Percentiles rank a stretch among this genome's conserved stretches.
Conservation (phyloP, 2,113 vertebrate genomes). For the Tautogolabrus adspersus region DNA sequence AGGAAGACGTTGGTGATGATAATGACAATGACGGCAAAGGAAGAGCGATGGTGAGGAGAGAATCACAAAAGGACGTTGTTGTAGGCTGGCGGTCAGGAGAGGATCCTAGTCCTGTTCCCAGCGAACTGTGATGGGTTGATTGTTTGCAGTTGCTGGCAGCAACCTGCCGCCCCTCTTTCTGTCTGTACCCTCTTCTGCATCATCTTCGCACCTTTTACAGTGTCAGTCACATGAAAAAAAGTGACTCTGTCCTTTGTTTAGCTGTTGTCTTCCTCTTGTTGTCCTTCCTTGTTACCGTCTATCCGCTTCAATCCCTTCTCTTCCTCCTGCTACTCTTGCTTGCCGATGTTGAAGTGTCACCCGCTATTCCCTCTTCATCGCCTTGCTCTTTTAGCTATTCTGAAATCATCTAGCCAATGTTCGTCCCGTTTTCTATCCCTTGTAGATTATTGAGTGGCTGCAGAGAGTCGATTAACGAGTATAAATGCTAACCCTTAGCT, state of each 20-base stretch:
- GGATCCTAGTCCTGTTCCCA: conserved; percentile 30
- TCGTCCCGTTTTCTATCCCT: neutral
- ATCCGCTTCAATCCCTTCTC: neutral
- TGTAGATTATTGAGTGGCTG: neutral
- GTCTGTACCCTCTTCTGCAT: conserved; percentile 19
- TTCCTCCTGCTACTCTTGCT: conserved; percentile 37
- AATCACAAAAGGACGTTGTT: conserved; percentile 21
- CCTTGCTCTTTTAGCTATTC: conserved; percentile 10
- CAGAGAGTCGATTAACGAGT: neutral
- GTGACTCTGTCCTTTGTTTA: conserved; percentile 19
- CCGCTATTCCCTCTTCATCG: conserved; percentile 11
- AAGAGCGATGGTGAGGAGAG: conserved; percentile 59
- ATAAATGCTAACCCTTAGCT: neutral
- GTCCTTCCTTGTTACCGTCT: conserved; percentile 13
- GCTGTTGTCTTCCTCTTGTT: conserved; percentile 7
- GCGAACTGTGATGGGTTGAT: conserved; percentile 23
- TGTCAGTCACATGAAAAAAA: conserved; percentile 51
- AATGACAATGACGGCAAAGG: conserved; percentile 38
- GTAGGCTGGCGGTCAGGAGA: conserved; percentile 25
- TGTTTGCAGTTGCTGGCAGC: conserved; percentile 12
- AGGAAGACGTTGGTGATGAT: conserved; percentile 45
- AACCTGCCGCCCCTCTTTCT: conserved; percentile 32
- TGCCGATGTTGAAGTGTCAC: conserved; percentile 33
- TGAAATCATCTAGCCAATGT: neutral
- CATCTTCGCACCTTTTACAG: conserved; percentile 29